These are phyloP conservation scores for Vidua chalybeata DNA, from an alignment of 2,113 vertebrate species.

Conservation along the genomic window DNA sequence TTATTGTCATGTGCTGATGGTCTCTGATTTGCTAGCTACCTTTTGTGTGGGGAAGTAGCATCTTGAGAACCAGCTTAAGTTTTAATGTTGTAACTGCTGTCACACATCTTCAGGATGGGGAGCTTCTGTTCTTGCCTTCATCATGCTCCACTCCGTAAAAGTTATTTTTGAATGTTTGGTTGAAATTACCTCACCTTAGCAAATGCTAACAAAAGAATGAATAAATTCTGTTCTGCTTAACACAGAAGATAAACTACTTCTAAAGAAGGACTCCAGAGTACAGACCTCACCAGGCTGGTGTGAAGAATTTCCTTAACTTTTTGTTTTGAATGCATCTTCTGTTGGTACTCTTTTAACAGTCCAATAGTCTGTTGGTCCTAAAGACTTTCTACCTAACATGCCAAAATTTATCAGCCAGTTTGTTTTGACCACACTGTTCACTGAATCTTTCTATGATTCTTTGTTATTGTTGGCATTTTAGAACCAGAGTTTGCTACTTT, in stretches of 20 bases:
- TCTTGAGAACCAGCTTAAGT: neutral
- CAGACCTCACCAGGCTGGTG: neutral
- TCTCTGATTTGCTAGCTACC: neutral
- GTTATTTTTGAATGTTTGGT: neutral
- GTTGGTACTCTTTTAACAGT: neutral
- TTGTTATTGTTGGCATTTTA: neutral
- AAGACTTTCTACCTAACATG: neutral
- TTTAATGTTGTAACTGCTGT: neutral
- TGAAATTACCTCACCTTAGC: neutral
- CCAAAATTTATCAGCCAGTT: neutral
- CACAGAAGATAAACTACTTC: neutral
- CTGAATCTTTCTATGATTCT: neutral
- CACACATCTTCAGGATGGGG: neutral
- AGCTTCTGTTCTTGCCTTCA: neutral
- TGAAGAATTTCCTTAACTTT: neutral
- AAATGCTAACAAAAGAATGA: neutral
- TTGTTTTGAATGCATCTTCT: neutral
- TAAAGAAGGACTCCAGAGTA: neutral
- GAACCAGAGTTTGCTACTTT: neutral
- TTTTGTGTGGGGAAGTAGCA: neutral
- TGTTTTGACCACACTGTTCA: neutral
- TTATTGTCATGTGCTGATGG: neutral
- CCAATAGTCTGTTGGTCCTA: neutral
- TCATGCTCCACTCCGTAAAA: neutral
- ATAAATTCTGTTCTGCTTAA: neutral